Percentiles rank a stretch among this genome's conserved stretches.
Conservation (phyloP, 1,140 invertebrate genomes). For the Lepidotrigona ventralis region DNA sequence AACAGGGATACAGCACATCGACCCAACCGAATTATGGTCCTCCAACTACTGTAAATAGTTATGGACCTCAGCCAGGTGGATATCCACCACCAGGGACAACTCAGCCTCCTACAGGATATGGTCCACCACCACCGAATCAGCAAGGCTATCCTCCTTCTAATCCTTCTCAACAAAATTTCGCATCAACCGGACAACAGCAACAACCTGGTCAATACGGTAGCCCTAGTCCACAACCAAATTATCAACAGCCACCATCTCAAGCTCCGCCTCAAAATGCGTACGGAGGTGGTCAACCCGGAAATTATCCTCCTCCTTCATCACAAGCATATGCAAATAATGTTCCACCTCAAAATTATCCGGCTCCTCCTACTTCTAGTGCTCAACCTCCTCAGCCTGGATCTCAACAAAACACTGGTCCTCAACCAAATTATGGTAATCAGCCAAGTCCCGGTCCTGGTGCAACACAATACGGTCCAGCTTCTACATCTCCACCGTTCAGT, state of each 20-base stretch:
- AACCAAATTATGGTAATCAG: constrained; percentile 75
- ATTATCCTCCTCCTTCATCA: constrained; percentile 76
- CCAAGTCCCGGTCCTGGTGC: constrained; percentile 75
- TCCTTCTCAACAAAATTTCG: constrained; percentile 74
- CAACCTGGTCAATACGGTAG: constrained; percentile 76
- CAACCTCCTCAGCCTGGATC: constrained; percentile 73
- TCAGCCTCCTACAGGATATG: constrained; percentile 75
- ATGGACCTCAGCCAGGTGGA: constrained; percentile 75
- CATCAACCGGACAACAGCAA: constrained; percentile 73
- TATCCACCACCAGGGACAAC: constrained; percentile 73
- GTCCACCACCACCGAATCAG: constrained; percentile 77
- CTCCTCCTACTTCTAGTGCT: constrained; percentile 72
- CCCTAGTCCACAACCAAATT: constrained; percentile 76
- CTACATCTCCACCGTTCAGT: constrained; percentile 76
- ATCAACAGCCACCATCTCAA: constrained; percentile 76
- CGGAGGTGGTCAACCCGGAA: constrained; percentile 72
- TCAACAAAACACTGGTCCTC: constrained; percentile 72
- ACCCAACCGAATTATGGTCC: constrained; percentile 77
- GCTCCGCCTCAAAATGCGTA: constrained; percentile 77
- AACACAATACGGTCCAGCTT: constrained; percentile 73
- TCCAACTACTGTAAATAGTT: constrained; percentile 76
- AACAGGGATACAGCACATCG: constrained; percentile 72
- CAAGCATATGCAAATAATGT: constrained; percentile 77
- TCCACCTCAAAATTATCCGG: constrained; percentile 76
- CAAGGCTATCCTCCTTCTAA: constrained; percentile 76